phyloP scores from a whole-genome alignment of 2,888 invertebrate genomes.

The Cylindroiulus punctatus region DNA sequence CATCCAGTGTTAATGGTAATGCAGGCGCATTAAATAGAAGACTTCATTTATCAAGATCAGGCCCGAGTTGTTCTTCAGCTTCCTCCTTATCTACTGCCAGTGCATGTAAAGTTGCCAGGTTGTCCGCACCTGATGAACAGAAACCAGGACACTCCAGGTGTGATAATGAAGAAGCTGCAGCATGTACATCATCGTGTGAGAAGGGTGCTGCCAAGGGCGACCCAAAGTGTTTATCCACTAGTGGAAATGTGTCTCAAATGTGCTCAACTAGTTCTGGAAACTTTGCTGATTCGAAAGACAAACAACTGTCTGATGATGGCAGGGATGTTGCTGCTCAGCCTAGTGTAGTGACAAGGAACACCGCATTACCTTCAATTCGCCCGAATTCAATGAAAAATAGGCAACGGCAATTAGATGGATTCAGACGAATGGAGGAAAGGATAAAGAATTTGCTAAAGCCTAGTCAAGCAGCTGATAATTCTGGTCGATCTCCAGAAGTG shows the following conservation, averaged over 20 bases:
- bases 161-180: neutral
- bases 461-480: conserved; percentile 47
- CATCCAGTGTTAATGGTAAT: neutral
- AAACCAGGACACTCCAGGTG: neutral
- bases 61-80: conserved; percentile 25
- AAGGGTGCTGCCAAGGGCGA: neutral
- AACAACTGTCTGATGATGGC: neutral
- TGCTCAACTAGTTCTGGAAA: conserved; percentile 32
- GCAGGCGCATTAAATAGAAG: neutral
- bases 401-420: conserved; percentile 73
- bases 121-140: neutral
- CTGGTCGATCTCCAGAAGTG: conserved; percentile 65
- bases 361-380: conserved; percentile 63
- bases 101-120: neutral
- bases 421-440: conserved; percentile 74
- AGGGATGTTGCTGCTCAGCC: neutral
- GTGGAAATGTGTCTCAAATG: neutral
- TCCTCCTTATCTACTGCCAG: neutral
- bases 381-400: conserved; percentile 69
- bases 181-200: neutral
- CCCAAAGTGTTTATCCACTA: neutral
- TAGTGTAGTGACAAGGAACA: conserved; percentile 21
- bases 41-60: neutral
- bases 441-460: conserved; percentile 61
- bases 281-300: neutral